phyloP scores from a whole-genome alignment of 2,797 vertebrate genomes.

The Xenops minutus region DNA sequence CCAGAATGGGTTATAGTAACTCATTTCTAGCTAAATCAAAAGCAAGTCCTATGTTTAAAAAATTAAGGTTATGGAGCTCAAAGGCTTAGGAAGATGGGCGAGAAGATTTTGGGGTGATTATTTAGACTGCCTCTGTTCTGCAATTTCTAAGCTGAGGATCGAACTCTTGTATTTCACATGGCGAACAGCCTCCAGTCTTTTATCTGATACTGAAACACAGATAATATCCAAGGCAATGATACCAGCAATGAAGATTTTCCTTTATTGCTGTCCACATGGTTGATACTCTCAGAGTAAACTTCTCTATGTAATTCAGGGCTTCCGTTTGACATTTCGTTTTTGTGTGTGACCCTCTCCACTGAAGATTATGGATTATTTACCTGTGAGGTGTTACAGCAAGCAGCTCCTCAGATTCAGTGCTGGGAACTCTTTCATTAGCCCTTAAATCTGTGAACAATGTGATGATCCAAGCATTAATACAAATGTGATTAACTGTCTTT shows the following conservation, averaged over 20 bases:
- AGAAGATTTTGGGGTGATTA: neutral
- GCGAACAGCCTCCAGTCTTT: neutral
- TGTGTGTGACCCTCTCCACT: neutral
- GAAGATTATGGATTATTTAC: conserved; percentile 25
- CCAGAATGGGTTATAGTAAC: neutral
- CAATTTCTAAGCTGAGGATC: neutral
- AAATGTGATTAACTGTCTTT: conserved; percentile 62
- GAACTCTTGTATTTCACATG: neutral
- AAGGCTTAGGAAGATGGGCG: neutral
- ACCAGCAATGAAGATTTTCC: neutral
- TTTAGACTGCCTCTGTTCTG: neutral
- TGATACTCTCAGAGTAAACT: neutral
- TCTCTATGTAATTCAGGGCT: neutral
- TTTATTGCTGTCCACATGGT: neutral
- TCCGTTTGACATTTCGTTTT: neutral
- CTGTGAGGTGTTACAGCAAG: conserved; percentile 2
- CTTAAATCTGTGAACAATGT: neutral
- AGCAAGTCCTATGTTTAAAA: neutral
- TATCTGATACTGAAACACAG: neutral
- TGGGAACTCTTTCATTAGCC: conserved; percentile 31
- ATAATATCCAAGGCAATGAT: accelerated
- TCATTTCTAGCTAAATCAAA: neutral
- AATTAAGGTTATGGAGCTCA: neutral
- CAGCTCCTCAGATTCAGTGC: neutral
- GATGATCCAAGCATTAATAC: conserved; percentile 32